Evolutionary conservation across 2,113 vertebrate species (phyloP), one percentile per base, ranked within the genome.

Genomic region (Camelus dromedarius): DNA sequence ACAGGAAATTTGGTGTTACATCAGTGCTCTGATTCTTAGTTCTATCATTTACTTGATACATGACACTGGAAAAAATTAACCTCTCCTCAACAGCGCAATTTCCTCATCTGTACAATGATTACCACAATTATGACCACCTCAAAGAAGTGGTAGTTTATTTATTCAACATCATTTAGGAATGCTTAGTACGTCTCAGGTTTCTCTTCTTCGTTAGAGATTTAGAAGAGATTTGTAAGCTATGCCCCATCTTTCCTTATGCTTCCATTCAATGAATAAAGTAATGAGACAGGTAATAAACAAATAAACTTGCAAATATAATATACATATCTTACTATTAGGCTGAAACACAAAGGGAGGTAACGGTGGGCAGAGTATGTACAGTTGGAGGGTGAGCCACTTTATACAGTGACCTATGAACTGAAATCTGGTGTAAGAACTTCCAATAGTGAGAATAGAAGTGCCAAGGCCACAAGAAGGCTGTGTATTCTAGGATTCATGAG

Each of bases 211-310:
- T 10, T 70, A 19, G 13, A 7, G 8, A 64, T 70, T 30, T 15
- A 60, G 13, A 64, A 76, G 8, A 82, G 5, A 64, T 76, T 3
- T 32, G 0, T 28, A 20, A 72, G 50, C 10, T 5, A 64, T 12
- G 10, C 32, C 15, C 2, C 18, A 35, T 79, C 3, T 82, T 92
- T 58, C 16, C 64, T 52, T 1, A 8, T 84, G 26, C 14, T 52
- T 46, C 11, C 32, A 22, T 77, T 91, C 30, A 50, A 84, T 82
- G 48, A 54, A 14, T 86, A 42, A 89, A 24, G 89, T 67, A n/a
- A 62, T 30, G 8, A 92, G 46, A 56, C 6, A 82, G 14, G 66
- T 62, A 77, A 32, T 52, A 89, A 95, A 52, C 4, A 86, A 13
- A 70, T 8, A 10, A 50, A 80, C 26, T 24, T 32, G 0, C 15